phyloP scores from a whole-genome alignment of 2,797 vertebrate genomes.

The Chaunax sp. region DNA sequence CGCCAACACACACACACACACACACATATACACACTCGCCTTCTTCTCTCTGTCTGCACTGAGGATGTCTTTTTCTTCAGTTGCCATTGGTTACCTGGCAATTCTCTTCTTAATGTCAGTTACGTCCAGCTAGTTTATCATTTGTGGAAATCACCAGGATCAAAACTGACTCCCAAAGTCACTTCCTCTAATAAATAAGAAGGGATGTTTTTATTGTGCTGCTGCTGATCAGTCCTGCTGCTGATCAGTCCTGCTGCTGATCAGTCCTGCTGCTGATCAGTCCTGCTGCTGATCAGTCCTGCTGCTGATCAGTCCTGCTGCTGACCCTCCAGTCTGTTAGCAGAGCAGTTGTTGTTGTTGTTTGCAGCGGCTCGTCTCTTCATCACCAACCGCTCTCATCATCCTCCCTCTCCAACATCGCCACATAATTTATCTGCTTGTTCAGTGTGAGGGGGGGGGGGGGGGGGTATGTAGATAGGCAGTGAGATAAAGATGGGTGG shows the following conservation, averaged over 20 bases:
- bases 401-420: constrained; percentile 56
- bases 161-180: constrained; percentile 32
- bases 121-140: constrained; percentile 74
- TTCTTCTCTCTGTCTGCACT: constrained; percentile 28
- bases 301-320: constrained; percentile 29
- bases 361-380: constrained; percentile 54
- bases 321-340: constrained; percentile 53
- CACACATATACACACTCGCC: constrained; percentile 20
- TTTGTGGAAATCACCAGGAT: constrained; percentile 49
- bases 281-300: constrained; percentile 28
- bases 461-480: constrained; percentile 60
- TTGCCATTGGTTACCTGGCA: constrained; percentile 84
- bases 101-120: constrained; percentile 77
- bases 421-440: constrained; percentile 64
- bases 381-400: constrained; percentile 51
- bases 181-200: constrained; percentile 14
- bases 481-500: constrained; percentile 63
- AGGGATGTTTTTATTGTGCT: constrained; percentile 10
- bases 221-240: constrained; percentile 34
- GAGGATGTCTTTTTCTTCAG: constrained; percentile 72
- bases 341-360: constrained; percentile 52
- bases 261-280: constrained; percentile 35
- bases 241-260: constrained; percentile 27
- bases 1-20: constrained; percentile 48
- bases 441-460: constrained; percentile 28